These are phyloP conservation scores for Conger conger DNA, from an alignment of 2,113 vertebrate species.

Conservation along the genomic window DNA sequence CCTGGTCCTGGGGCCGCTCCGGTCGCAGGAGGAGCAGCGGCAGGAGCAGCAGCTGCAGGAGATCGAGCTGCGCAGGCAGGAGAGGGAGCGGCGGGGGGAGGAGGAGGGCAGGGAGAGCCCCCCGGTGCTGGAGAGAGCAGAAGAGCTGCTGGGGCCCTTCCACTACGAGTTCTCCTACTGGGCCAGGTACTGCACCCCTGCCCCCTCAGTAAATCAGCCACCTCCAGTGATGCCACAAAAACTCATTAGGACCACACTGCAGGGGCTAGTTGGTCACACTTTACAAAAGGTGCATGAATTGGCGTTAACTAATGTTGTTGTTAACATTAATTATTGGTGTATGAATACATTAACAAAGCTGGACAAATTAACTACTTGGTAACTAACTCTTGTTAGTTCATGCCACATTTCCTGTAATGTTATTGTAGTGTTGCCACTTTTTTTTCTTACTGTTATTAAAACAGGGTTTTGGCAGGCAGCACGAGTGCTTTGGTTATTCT, in stretches of 20 bases:
- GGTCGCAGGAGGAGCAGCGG: slow-evolving; percentile 82
- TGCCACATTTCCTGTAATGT: too few relatives aligned
- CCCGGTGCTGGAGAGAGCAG: slow-evolving; percentile 84
- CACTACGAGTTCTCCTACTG: slow-evolving; percentile 95
- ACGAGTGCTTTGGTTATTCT: neutral
- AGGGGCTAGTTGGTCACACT: too few relatives aligned
- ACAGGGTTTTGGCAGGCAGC: neutral
- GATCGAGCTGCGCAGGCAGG: slow-evolving; percentile 82
- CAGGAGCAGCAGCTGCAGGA: slow-evolving; percentile 91
- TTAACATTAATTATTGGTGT: too few relatives aligned
- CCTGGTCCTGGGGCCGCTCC: slow-evolving; percentile 90
- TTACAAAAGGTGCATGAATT: too few relatives aligned
- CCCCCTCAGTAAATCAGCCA: neutral
- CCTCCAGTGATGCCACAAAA: neutral
- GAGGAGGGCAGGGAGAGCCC: slow-evolving; percentile 73
- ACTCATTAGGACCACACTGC: neutral
- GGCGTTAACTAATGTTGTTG: too few relatives aligned
- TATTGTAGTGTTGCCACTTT: too few relatives aligned
- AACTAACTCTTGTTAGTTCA: too few relatives aligned
- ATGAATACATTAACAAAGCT: too few relatives aligned
- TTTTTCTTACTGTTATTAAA: neutral
- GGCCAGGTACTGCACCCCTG: slow-evolving; percentile 76
- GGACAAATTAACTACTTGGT: too few relatives aligned
- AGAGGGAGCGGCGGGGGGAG: slow-evolving; percentile 76
- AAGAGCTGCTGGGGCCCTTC: slow-evolving; percentile 86